Conservation (phyloP, 2,888 invertebrate species). For the Dorcus hopei region DNA sequence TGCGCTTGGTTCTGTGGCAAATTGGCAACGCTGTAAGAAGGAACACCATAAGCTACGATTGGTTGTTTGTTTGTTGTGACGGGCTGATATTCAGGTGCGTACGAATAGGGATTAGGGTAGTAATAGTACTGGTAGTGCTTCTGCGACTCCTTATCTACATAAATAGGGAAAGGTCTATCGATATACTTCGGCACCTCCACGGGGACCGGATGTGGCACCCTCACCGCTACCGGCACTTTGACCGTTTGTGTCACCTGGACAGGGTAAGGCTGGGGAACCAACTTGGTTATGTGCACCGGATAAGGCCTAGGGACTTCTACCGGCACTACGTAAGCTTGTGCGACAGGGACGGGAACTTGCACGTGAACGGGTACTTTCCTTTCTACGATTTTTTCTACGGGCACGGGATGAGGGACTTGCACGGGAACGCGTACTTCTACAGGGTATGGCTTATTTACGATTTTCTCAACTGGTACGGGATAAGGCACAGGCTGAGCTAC, state of each 20-base stretch:
- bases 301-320: slow-evolving; percentile 9
- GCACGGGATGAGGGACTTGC: slow-evolving; percentile 50
- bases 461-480: slow-evolving; percentile 43
- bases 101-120: slow-evolving; percentile 11
- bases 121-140: background rate
- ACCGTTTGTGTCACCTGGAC: slow-evolving; percentile 48
- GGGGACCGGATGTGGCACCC: slow-evolving; percentile 7
- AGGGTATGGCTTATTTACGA: slow-evolving; percentile 43
- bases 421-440: slow-evolving; percentile 48
- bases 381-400: slow-evolving; percentile 58
- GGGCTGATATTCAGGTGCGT: slow-evolving; percentile 24
- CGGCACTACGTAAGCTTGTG: slow-evolving; percentile 36
- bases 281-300: slow-evolving; percentile 4
- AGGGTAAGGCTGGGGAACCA: slow-evolving; percentile 37
- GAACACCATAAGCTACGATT: background rate
- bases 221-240: slow-evolving; percentile 29
- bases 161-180: slow-evolving; percentile 25
- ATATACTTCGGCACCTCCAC: slow-evolving; percentile 27
- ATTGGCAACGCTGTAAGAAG: background rate
- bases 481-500: slow-evolving; percentile 47
- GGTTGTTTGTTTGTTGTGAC: background rate
- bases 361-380: slow-evolving; percentile 51
- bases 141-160: background rate
- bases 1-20: background rate
- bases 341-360: slow-evolving; percentile 50